A percentile compares a stretch with the other conserved stretches of the same genome.
Conservation (phyloP, 2,113 vertebrate genomes). For the Phalacrocorax pelagicus region DNA sequence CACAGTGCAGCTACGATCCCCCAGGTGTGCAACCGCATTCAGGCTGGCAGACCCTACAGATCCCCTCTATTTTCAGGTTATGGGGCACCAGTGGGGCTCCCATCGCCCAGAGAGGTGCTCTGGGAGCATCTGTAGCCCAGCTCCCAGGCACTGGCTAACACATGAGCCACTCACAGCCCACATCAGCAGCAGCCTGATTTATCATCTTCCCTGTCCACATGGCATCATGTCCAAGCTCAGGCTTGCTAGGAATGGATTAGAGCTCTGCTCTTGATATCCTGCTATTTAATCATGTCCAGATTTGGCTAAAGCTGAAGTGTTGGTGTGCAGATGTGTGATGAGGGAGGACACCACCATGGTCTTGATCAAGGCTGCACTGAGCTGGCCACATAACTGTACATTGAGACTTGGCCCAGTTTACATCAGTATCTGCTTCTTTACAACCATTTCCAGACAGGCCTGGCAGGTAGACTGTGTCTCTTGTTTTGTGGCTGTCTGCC, state of each 20-base stretch:
- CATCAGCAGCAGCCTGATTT: no score
- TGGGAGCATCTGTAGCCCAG: background rate
- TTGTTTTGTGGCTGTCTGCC: background rate
- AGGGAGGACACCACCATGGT: background rate
- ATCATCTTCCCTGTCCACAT: background rate
- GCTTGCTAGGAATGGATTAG: background rate
- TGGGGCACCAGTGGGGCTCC: background rate
- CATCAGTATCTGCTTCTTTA: background rate
- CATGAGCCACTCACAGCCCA: background rate
- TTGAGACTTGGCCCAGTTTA: background rate
- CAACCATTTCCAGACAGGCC: background rate
- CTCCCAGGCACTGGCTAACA: background rate
- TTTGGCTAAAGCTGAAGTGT: background rate
- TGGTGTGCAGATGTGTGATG: background rate
- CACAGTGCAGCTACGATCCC: rapidly evolving
- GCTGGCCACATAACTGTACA: background rate
- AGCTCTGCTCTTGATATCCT: background rate
- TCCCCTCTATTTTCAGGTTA: background rate
- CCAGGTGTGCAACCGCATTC: background rate
- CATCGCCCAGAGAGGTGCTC: background rate
- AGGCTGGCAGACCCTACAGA: background rate
- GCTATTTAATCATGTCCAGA: background rate
- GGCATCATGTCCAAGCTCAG: background rate
- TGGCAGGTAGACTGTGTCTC: background rate
- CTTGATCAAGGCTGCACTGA: background rate